Evolutionary conservation across 92 coral and sea anemone genomes (phyloP), one percentile per base, ranked within the genome.

Genomic region (Isaurus tuberculatus): DNA sequence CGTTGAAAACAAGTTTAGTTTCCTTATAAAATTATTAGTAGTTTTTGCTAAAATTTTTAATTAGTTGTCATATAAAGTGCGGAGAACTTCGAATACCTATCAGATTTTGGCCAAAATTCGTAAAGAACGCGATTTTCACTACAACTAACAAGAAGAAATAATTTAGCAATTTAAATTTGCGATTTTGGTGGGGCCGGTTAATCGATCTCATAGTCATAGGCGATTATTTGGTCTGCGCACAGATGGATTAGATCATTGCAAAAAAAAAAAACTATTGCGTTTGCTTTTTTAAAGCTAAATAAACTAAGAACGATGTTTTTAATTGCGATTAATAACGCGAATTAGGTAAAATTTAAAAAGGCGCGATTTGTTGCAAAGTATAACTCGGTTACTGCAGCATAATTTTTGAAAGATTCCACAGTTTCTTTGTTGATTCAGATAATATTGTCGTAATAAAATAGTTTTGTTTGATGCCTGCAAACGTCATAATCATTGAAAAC

Each of bases 121-220:
- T 19, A 0, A 0, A 19, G 65, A 2, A 19, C 27, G n/a, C 58
- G 74, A 11, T 17, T 16, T 4, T 26, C 16, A 67, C 1, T 58
- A 77, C 51, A 77, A 77, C 46, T 2, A 40, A 0, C 11, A 40
- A 74, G 66, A 10, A 27, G 8, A 9, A 63, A 77, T 19, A 27
- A 58, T 57, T 77, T 77, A 58, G 82, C 82, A 77, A 77, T 77
- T 58, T 58, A 57, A 77, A 77, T 77, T 77, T 77, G 34, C 43
- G 70, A 57, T 77, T 55, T 77, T 34, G 25, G 70, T 31, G 49
- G 34, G 69, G 69, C 53, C 48, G 22, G 49, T 3, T 3, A 8
- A 49, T 29, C 78, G 30, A 72, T 30, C 60, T 11, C 31, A 42
- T 1, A 7, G 34, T 17, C 34, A n/a, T 48, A 58, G 6, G 19